A percentile compares a stretch with the other conserved stretches of the same genome.
Evolutionary conservation across 2,888 invertebrate genomes (phyloP).

Genomic region (Ochlodes sylvanus): DNA sequence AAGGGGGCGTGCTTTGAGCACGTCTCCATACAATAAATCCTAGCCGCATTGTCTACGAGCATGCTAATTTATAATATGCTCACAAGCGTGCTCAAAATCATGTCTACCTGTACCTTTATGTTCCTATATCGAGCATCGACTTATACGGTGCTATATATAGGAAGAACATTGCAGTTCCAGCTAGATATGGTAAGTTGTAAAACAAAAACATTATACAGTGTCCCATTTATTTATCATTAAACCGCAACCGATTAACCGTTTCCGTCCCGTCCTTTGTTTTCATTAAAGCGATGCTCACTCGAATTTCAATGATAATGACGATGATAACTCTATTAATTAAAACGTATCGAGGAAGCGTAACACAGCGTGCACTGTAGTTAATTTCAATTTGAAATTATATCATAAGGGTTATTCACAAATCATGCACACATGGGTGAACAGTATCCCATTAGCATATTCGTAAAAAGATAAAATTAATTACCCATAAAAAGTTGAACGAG

Average conservation of each 20-base stretch:
- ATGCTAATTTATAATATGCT: no score
- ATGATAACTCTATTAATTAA: conserved; percentile 16
- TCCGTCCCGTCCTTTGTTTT: conserved; percentile 31
- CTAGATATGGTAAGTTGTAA: conserved; percentile 41
- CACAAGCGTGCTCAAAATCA: no score
- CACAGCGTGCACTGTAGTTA: not conserved
- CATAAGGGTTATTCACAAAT: conserved; percentile 10
- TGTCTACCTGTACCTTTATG: no score
- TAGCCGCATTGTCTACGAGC: no score
- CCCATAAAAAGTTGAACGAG: conserved; percentile 25
- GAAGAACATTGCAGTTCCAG: conserved; percentile 46
- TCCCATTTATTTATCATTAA: conserved; percentile 34
- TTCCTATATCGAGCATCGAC: conserved; percentile 39
- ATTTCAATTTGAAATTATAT: conserved; percentile 5
- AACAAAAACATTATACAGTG: conserved; percentile 24
- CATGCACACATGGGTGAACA: conserved; percentile 13
- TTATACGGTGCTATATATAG: conserved; percentile 50
- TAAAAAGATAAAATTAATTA: conserved; percentile 28
- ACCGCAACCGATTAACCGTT: conserved; percentile 25
- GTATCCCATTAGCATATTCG: conserved; percentile 19
- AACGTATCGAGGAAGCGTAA: conserved; percentile 5
- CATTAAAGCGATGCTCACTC: conserved; percentile 22
- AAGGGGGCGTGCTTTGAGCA: no score
- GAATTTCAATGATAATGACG: conserved; percentile 27
- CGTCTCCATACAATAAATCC: no score